phyloP scores from a whole-genome alignment of 2,888 invertebrate genomes.

The Diaphora mendica region DNA sequence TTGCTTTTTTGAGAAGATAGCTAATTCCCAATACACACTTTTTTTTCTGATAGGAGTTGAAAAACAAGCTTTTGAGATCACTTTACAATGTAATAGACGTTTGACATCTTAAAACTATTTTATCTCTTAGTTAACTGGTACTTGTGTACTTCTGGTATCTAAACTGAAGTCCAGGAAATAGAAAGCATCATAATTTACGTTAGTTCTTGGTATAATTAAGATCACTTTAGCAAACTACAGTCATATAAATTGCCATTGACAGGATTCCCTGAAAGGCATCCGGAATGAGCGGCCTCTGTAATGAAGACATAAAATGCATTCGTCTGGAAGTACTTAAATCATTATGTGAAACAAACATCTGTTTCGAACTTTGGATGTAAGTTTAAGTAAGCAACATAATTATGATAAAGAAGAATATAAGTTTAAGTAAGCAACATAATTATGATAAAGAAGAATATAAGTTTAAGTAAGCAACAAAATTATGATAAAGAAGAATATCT shows the following conservation, averaged over 20 bases:
- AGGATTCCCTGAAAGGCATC: neutral
- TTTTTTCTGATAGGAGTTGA: too few relatives aligned
- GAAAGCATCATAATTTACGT: neutral
- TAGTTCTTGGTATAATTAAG: neutral
- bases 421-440: neutral
- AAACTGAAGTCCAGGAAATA: neutral
- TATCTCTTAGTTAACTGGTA: neutral
- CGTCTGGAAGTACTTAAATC: constrained; percentile 1
- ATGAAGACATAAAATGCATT: neutral
- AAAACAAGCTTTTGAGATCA: neutral
- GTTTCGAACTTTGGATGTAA: neutral
- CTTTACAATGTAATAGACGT: neutral
- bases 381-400: neutral
- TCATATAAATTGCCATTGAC: neutral
- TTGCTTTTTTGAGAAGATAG: too few relatives aligned
- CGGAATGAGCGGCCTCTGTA: neutral
- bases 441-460: too few relatives aligned
- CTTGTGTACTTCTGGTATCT: neutral
- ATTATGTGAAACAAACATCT: neutral
- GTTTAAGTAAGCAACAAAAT: too few relatives aligned
- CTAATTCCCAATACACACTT: too few relatives aligned
- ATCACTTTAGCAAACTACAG: neutral
- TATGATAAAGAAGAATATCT: too few relatives aligned
- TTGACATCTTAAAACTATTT: neutral
- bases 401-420: too few relatives aligned